Conservation (phyloP, 2,888 invertebrate species). For the Ctena decussata region DNA sequence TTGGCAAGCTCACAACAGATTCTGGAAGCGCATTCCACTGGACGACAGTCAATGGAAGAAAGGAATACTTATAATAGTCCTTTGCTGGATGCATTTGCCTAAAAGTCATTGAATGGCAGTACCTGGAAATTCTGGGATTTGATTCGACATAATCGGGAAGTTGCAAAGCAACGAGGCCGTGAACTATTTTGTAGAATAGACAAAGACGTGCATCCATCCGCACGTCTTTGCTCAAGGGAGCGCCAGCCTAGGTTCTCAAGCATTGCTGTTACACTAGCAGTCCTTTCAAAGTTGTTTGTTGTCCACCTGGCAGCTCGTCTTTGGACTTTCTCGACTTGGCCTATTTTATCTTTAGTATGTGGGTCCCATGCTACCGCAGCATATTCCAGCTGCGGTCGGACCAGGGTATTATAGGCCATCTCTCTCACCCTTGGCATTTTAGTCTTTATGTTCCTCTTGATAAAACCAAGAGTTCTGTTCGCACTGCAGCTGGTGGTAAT, state of each 20-base stretch:
- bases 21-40: not conserved
- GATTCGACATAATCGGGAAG: slow-evolving; percentile 3
- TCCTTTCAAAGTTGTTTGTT: not conserved
- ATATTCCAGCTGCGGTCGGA: slow-evolving; percentile 22
- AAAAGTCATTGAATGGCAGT: not conserved
- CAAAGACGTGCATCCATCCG: not conserved
- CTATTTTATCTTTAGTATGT: not conserved
- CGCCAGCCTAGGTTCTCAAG: slow-evolving; percentile 3
- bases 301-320: slow-evolving; percentile 9
- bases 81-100: not conserved
- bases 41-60: not conserved
- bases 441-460: slow-evolving; percentile 9
- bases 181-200: slow-evolving; percentile 5
- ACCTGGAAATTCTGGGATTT: not conserved
- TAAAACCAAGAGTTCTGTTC: slow-evolving; percentile 10
- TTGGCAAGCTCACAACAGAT: too few relatives aligned
- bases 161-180: slow-evolving; percentile 2
- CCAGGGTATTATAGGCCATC: not conserved
- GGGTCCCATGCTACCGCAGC: slow-evolving; percentile 5
- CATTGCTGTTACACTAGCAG: slow-evolving; percentile 13
- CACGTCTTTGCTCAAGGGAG: slow-evolving; percentile 4
- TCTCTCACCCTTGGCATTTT: not conserved
- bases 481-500: not conserved
- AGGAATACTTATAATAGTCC: not conserved
- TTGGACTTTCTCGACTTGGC: slow-evolving; percentile 14